These are phyloP conservation scores for Apamea sordens DNA, from an alignment of 2,888 invertebrate genomes.

Conservation along the genomic window DNA sequence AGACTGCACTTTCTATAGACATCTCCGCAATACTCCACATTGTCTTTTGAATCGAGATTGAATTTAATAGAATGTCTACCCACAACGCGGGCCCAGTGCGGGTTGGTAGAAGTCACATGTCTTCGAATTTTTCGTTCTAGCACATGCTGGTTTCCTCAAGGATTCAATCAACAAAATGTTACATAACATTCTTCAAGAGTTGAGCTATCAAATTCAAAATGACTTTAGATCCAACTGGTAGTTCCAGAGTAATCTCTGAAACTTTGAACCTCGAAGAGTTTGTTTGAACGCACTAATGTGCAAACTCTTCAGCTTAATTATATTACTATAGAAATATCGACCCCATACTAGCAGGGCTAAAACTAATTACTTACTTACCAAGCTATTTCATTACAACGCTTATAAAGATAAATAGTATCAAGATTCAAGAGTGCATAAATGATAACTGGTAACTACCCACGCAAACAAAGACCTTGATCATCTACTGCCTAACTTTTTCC, in stretches of 20 bases:
- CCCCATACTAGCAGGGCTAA: not conserved
- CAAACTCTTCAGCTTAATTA: not conserved
- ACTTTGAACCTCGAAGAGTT: too few relatives aligned
- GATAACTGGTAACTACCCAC: not conserved
- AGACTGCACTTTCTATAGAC: not conserved
- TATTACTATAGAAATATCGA: not conserved
- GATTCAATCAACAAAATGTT: too few relatives aligned
- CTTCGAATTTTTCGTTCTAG: too few relatives aligned
- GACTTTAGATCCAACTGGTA: not conserved
- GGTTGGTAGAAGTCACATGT: too few relatives aligned
- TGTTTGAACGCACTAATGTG: too few relatives aligned
- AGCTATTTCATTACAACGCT: too few relatives aligned
- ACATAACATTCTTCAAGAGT: not conserved
- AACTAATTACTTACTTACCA: too few relatives aligned
- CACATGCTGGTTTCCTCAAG: too few relatives aligned
- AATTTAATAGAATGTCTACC: not conserved
- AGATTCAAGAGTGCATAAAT: not conserved
- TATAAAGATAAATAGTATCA: not conserved
- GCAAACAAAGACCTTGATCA: not conserved
- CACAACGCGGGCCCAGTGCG: too few relatives aligned
- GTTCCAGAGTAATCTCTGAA: too few relatives aligned
- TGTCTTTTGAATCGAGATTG: not conserved
- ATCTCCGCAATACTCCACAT: not conserved
- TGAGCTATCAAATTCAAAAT: too few relatives aligned
- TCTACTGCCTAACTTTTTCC: not conserved